Conservation (phyloP, 1,140 invertebrate genomes). For the Dendroctonus ponderosae region DNA sequence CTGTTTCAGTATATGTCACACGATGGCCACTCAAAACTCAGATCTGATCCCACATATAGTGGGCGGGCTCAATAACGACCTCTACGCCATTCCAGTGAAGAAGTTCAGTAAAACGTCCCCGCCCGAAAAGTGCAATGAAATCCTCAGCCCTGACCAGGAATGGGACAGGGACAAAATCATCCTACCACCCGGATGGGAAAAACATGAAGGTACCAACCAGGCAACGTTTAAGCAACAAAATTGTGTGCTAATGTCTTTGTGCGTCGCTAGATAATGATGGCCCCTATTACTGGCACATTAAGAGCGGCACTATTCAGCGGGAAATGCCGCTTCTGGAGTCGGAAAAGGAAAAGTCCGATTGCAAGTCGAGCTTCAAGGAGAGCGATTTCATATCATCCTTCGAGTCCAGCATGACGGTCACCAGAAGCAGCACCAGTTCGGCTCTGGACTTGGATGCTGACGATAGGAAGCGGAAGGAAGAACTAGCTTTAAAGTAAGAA, state of each 20-base stretch:
- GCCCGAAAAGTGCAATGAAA: conserved; percentile 41
- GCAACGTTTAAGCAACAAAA: neutral
- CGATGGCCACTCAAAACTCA: conserved; percentile 47
- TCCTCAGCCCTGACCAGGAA: conserved; percentile 52
- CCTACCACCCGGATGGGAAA: conserved; percentile 87
- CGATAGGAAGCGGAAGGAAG: conserved; percentile 66
- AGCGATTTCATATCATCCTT: conserved; percentile 55
- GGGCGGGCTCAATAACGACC: conserved; percentile 69
- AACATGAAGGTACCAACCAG: conserved; percentile 74
- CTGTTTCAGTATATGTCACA: conserved; percentile 58
- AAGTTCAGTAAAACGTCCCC: conserved; percentile 53
- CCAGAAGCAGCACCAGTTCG: conserved; percentile 75
- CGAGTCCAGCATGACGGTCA: conserved; percentile 55
- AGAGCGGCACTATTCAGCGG: conserved; percentile 94
- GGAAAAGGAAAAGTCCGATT: conserved; percentile 52
- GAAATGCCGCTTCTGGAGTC: conserved; percentile 70
- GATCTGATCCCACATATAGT: conserved; percentile 66
- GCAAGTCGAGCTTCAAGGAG: conserved; percentile 52
- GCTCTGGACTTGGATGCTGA: conserved; percentile 70
- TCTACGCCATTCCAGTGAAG: conserved; percentile 75
- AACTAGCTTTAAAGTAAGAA: conserved; percentile 71
- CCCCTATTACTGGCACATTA: conserved; percentile 98
- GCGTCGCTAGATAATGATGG: conserved; percentile 77
- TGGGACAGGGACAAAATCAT: conserved; percentile 52
- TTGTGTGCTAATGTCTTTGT: neutral